These are phyloP conservation scores for Bambusicola thoracicus DNA, from an alignment of 2,113 vertebrate species.

Conservation along the genomic window DNA sequence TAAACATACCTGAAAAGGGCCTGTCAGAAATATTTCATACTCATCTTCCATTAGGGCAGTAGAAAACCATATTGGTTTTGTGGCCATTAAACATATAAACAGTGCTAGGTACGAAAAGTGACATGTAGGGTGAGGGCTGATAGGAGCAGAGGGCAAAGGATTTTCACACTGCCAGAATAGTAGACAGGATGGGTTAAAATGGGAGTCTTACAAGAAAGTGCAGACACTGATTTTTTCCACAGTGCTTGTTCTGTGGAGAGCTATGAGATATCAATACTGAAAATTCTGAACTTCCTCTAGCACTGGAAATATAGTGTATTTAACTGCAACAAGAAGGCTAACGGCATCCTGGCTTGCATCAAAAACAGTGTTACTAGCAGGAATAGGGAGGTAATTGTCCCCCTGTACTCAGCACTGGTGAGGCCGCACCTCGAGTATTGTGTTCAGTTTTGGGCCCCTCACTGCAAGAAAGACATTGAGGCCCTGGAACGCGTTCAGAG, in stretches of 20 bases:
- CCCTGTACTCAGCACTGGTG: no score
- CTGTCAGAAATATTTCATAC: neutral
- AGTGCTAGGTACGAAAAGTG: neutral
- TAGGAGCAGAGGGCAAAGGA: neutral
- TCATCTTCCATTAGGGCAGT: neutral
- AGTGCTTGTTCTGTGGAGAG: neutral
- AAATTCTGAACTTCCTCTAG: neutral
- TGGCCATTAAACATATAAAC: neutral
- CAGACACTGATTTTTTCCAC: neutral
- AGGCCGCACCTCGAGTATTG: no score
- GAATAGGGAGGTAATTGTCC: no score
- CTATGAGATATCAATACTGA: neutral
- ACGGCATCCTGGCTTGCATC: no score
- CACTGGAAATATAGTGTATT: neutral
- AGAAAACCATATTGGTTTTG: neutral
- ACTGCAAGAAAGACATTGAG: no score
- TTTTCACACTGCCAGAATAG: neutral
- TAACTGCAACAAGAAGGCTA: neutral
- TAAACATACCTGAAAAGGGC: neutral
- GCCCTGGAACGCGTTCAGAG: no score
- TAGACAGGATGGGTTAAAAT: neutral
- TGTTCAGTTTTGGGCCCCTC: no score
- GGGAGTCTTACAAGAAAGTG: neutral
- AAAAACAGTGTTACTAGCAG: no score
- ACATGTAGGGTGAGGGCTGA: accelerated